phyloP scores from a whole-genome alignment of 1,140 invertebrate species.

The Chrysomallon squamiferum region DNA sequence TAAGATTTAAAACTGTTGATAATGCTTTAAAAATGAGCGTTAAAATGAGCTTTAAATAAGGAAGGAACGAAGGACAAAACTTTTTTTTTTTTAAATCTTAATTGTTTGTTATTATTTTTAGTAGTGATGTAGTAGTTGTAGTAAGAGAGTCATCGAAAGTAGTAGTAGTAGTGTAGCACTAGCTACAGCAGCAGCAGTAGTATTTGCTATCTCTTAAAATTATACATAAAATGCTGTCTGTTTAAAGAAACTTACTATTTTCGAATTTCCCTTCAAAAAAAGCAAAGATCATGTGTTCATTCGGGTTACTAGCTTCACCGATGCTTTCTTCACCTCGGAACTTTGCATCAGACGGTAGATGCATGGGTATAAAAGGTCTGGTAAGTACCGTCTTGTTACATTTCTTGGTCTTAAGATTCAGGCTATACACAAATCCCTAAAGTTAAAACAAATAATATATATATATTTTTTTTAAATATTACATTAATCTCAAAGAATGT shows the following conservation, averaged over 20 bases:
- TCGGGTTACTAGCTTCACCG: conserved; percentile 39
- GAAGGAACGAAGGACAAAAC: not conserved
- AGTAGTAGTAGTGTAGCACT: no score
- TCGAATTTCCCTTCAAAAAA: conserved; percentile 30
- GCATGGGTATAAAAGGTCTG: conserved; percentile 45
- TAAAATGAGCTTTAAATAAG: not conserved
- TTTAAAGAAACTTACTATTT: not conserved
- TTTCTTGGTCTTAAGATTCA: conserved; percentile 42
- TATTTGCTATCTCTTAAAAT: no score
- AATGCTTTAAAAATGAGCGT: not conserved
- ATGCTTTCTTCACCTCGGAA: conserved; percentile 39
- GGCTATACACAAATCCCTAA: conserved; percentile 46
- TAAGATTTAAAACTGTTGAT: not conserved
- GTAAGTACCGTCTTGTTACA: conserved; percentile 41
- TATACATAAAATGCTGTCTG: no score
- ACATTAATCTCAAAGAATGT: not conserved
- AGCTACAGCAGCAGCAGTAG: no score
- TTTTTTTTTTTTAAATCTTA: not conserved
- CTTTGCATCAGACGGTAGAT: conserved; percentile 46
- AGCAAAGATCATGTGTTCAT: conserved; percentile 32
- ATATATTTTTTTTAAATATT: not conserved
- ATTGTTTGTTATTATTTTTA: no score
- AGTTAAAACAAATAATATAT: not conserved
- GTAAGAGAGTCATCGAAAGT: no score
- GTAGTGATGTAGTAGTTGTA: no score